Evolutionary conservation across 2,797 vertebrate genomes (phyloP).

Genomic region (Anomalospiza imberbis): DNA sequence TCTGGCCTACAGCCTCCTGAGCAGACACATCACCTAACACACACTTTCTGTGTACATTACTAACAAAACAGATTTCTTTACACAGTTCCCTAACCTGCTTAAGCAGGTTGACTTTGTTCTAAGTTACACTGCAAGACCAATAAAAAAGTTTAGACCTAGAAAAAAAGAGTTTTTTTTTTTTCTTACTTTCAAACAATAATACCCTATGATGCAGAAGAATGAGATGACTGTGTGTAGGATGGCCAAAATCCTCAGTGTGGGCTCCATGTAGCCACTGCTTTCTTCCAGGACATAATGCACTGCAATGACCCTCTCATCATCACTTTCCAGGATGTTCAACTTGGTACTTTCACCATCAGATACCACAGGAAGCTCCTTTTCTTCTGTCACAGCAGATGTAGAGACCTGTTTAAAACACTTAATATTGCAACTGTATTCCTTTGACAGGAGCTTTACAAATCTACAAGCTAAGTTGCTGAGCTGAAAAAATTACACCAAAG

Average conservation of each 20-base stretch:
- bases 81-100: background rate
- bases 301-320: conserved; percentile 61
- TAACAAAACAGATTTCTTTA: background rate
- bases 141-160: background rate
- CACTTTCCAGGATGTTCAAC: conserved; percentile 70
- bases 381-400: conserved; percentile 87
- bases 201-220: conserved; percentile 97
- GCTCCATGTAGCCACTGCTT: conserved; percentile 97
- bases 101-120: background rate
- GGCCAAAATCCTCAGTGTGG: conserved; percentile 87
- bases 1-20: background rate
- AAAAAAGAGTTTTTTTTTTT: background rate
- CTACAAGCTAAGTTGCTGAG: background rate
- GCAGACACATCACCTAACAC: background rate
- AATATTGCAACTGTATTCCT: background rate
- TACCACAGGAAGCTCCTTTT: conserved; percentile 75
- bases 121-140: background rate
- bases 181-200: conserved; percentile 92
- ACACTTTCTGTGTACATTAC: background rate
- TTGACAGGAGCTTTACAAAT: background rate
- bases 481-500: background rate
- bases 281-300: conserved; percentile 94
- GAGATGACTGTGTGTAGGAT: conserved; percentile 92
- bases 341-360: conserved; percentile 66
- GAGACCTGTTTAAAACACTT: conserved; percentile 82